A percentile compares a stretch with the other conserved stretches of the same genome.
These are phyloP conservation scores for Leptinotarsa defecta DNA, from an alignment of 1,140 invertebrate genomes.

Conservation along the genomic window DNA sequence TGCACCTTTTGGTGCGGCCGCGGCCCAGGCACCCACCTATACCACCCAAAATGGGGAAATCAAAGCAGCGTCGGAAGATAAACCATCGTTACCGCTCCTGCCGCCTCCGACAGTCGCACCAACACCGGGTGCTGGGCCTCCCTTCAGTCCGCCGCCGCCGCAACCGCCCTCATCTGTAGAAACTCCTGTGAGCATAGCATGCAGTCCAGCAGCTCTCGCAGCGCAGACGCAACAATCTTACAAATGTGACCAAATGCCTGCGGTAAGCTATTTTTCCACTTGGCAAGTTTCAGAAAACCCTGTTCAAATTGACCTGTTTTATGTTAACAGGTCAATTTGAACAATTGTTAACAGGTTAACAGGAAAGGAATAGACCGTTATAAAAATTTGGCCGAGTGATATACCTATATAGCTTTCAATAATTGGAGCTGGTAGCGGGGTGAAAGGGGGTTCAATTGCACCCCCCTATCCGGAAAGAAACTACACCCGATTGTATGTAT, in stretches of 20 bases:
- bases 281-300: too few relatives aligned
- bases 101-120: conserved; percentile 56
- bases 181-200: conserved; percentile 50
- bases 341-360: too few relatives aligned
- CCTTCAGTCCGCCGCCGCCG: conserved; percentile 57
- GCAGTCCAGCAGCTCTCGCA: conserved; percentile 34
- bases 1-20: conserved; percentile 72
- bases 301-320: too few relatives aligned
- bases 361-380: too few relatives aligned
- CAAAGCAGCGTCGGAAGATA: conserved; percentile 61
- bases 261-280: conserved; percentile 20
- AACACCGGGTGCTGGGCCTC: conserved; percentile 55
- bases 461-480: too few relatives aligned
- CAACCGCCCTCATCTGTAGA: conserved; percentile 55
- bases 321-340: too few relatives aligned
- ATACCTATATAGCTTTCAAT: too few relatives aligned
- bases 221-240: conserved; percentile 38
- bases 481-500: too few relatives aligned
- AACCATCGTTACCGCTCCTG: conserved; percentile 59
- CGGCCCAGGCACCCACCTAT: conserved; percentile 75
- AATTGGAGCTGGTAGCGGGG: too few relatives aligned
- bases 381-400: too few relatives aligned
- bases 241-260: conserved; percentile 42
- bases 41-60: conserved; percentile 73
- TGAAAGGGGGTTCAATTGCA: too few relatives aligned